Evolutionary conservation across 2,888 invertebrate genomes (phyloP), one percentile per base, ranked within the genome.

Genomic region (Sesamia inferens): DNA sequence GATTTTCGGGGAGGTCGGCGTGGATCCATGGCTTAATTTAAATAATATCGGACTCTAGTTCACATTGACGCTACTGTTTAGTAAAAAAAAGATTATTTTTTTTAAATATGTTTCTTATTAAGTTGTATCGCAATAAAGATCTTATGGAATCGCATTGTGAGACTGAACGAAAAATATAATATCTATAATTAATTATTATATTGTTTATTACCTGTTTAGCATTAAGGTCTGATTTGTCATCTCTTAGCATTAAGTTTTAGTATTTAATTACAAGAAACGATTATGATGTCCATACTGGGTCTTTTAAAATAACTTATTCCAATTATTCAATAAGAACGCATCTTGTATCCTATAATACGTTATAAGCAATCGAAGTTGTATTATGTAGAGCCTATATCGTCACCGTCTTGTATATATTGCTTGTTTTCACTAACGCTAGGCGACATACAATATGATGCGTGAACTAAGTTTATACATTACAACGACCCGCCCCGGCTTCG

Each of bases 201-300:
- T 39, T 39, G 39, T 31, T 31, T 31, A 31, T 31, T 31, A 31
- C 31, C 31, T 31, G 31, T 78, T 51, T 70, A 57, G 71, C 55
- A 79, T 44, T 71, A 71, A 69, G 55, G 55, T 62, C 70, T 62
- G 66, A 51, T 51, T 42, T 16, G 47, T 64, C 72, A 31, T 64
- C 58, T 70, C 16, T 72, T 76, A 79, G 74, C 57, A 22, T 48
- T 76, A 73, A 61, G 74, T 65, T 59, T 79, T 76, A 79, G 64
- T 59, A 59, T 79, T 79, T 39, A 63, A 47, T 79, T 59, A 73
- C 59, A 64, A 77, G 51, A 59, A 76, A 68, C 51, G 47, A 59
- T 57, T 61, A 39, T 54, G 54, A 19, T n/a, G 47, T 62, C n/a
- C 42, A 62, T 62, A 14, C 48, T 57, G 61, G 19, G 31, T 31